A percentile compares a stretch with the other conserved stretches of the same genome.
Evolutionary conservation across 1,140 invertebrate genomes (phyloP).

Genomic region (Apolygus lucorum): DNA sequence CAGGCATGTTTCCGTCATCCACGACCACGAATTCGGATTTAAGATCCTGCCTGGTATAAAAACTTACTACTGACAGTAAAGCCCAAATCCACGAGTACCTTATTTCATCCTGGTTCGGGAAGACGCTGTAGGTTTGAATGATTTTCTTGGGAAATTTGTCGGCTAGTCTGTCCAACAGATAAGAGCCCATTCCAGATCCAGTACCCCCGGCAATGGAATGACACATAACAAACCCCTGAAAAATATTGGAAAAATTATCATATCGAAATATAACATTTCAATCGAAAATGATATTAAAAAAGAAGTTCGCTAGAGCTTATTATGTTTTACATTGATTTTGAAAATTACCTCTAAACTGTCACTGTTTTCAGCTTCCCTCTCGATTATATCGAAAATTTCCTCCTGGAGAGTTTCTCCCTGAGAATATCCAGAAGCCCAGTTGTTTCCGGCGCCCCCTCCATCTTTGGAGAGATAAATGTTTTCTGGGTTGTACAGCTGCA

Average conservation of each 20-base stretch:
- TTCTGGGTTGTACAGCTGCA: conserved; percentile 90
- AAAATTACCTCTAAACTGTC: conserved; percentile 81
- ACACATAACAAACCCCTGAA: conserved; percentile 91
- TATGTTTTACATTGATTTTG: background rate
- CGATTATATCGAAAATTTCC: conserved; percentile 98
- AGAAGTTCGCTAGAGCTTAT: background rate
- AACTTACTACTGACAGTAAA: too few relatives aligned
- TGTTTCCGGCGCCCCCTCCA: conserved; percentile 98
- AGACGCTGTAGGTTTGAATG: conserved; percentile 97
- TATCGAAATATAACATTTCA: background rate
- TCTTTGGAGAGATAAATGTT: conserved; percentile 96
- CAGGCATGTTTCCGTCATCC: too few relatives aligned
- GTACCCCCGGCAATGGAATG: conserved; percentile 99
- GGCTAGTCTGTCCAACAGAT: conserved; percentile 83
- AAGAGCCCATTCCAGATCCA: conserved; percentile 96
- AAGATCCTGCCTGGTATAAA: too few relatives aligned
- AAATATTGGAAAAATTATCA: conserved; percentile 27
- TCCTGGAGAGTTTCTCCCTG: conserved; percentile 90
- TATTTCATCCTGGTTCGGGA: conserved; percentile 96
- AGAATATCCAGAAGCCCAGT: conserved; percentile 95
- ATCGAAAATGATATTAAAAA: background rate
- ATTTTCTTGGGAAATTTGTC: conserved; percentile 97
- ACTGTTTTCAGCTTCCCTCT: conserved; percentile 96
- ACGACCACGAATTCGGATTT: too few relatives aligned
- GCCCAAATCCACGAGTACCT: too few relatives aligned